Evolutionary conservation across 2,797 vertebrate species (phyloP), one percentile per base, ranked within the genome.

Genomic region (Myotis planiceps): DNA sequence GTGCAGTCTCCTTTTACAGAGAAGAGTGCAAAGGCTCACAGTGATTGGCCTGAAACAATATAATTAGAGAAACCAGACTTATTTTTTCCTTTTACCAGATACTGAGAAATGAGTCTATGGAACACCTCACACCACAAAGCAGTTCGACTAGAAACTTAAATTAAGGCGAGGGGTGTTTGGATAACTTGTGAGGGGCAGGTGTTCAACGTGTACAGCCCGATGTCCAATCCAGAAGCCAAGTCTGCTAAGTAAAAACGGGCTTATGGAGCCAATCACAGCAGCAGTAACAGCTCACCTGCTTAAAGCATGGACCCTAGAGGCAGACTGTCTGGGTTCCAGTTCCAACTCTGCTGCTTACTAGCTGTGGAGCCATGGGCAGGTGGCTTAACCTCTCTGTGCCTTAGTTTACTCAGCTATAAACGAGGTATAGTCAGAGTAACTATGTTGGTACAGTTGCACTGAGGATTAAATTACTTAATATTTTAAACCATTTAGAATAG

Each of bases 401-500:
- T 71, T 63, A 23, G 29, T 72, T 79, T 80, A 49, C 55, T 91
- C 68, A 75, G 53, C 29, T 76, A 2, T 63, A 71, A 76, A 68
- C 39, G 55, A 58, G 69, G 72, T 9, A 8, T 45, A 32, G 34
- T 74, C 63, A 32, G 10, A 63, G 49, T 45, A 60, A 65, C 58
- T 88, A 7, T 60, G 49, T 18, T 71, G 66, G 60, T 63, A 45
- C 47, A 65, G 60, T 63, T 69, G 13, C 51, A 19, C 6, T 53
- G 58, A 74, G 34, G 32, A 71, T 55, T 49, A 68, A 92, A 72
- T 90, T 60, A 87, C 53, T 58, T 80, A 86, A 66, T 85, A 55
- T 95, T 94, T 84, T 87, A 92, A 91, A 66, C 79, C 60, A 71
- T 34, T 88, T 75, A 14, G 3, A 83, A 45, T 89, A 74, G 9